Conservation (phyloP, 2,113 vertebrate genomes). For the Ploceus nigricollis region DNA sequence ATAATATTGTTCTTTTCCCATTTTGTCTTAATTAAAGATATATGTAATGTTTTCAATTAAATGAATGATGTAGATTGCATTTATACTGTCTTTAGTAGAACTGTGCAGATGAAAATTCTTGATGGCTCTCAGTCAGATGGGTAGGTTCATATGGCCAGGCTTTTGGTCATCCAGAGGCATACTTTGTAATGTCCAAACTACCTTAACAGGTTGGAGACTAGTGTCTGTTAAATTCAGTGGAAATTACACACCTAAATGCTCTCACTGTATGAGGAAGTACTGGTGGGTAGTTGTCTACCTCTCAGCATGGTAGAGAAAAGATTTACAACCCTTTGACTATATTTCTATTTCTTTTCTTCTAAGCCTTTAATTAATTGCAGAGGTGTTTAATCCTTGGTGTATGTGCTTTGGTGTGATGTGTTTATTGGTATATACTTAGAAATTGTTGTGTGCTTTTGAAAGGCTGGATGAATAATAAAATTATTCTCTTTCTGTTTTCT, state of each 20-base stretch:
- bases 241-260: background rate
- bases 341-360: background rate
- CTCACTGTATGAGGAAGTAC: background rate
- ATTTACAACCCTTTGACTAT: background rate
- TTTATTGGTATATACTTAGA: background rate
- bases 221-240: background rate
- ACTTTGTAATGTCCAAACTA: background rate
- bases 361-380: background rate
- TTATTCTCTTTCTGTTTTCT: background rate
- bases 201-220: background rate
- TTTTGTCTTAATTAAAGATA: slow-evolving; percentile 34
- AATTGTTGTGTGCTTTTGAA: background rate
- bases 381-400: background rate
- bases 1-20: background rate
- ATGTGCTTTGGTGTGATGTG: background rate
- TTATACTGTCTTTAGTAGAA: background rate
- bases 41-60: background rate
- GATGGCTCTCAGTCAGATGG: background rate
- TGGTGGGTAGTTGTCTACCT: background rate
- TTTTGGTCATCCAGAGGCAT: background rate
- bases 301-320: background rate
- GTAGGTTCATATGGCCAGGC: background rate
- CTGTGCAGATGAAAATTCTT: background rate
- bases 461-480: background rate
- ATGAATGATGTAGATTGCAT: background rate